A percentile compares a stretch with the other conserved stretches of the same genome.
Evolutionary conservation across 2,797 vertebrate genomes (phyloP).

Genomic region (Halcyon chelicuti): DNA sequence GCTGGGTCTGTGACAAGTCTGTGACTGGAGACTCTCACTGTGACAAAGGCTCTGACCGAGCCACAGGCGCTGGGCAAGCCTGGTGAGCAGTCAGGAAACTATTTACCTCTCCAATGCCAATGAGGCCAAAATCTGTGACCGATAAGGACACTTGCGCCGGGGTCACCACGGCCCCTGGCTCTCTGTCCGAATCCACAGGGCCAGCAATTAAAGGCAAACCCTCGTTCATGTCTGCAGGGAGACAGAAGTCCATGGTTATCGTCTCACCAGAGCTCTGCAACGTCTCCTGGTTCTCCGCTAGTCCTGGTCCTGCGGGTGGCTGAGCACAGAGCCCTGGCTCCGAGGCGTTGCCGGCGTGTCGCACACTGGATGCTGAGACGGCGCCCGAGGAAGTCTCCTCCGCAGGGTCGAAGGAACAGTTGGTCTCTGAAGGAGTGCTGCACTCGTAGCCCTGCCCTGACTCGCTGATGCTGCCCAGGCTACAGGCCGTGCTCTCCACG

Average conservation of each 20-base stretch:
- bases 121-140: conserved; percentile 84
- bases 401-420: conserved; percentile 48
- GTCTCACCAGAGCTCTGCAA: conserved; percentile 63
- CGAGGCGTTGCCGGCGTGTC: background rate
- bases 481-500: conserved; percentile 35
- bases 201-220: conserved; percentile 73
- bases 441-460: conserved; percentile 52
- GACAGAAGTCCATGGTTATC: conserved; percentile 83
- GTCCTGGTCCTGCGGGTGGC: conserved; percentile 65
- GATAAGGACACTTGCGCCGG: conserved; percentile 82
- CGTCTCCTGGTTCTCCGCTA: conserved; percentile 57
- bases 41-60: conserved; percentile 80
- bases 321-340: conserved; percentile 79
- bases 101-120: conserved; percentile 82
- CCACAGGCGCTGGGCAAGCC: conserved; percentile 71
- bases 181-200: conserved; percentile 67
- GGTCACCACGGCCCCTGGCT: conserved; percentile 66
- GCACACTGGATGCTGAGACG: background rate
- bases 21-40: conserved; percentile 76
- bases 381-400: background rate
- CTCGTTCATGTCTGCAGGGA: conserved; percentile 69
- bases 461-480: conserved; percentile 64
- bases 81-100: conserved; percentile 81
- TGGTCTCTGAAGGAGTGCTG: conserved; percentile 57
- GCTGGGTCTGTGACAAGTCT: conserved; percentile 26